phyloP scores from a whole-genome alignment of 2,888 invertebrate genomes.

The Strigamia transsilvanica region DNA sequence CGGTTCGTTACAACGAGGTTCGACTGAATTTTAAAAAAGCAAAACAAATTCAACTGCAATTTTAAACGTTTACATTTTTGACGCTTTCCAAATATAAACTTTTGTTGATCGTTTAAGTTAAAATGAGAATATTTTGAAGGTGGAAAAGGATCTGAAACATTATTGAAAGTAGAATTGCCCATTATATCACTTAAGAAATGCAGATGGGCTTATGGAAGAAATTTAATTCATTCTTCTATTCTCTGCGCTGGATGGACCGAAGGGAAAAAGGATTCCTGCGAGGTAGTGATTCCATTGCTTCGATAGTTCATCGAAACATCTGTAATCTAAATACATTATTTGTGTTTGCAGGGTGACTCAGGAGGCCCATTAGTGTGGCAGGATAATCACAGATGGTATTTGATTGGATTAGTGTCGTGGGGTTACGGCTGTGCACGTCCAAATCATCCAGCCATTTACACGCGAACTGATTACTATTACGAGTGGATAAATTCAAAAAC shows the following conservation, averaged over 20 bases:
- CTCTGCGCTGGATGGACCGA: not conserved
- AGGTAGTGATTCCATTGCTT: not conserved
- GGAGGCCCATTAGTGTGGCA: not conserved
- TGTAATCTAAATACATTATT: not conserved
- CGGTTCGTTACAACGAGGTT: no score
- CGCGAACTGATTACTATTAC: not conserved
- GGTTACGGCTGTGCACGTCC: not conserved
- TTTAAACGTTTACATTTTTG: no score
- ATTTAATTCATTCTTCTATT: not conserved
- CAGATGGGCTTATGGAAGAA: not conserved
- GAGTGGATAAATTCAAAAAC: not conserved
- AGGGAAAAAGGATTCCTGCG: not conserved
- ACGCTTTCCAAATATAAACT: no score
- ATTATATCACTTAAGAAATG: not conserved
- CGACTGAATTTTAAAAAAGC: no score
- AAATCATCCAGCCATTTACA: not conserved
- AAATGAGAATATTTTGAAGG: not conserved
- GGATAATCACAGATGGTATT: not conserved
- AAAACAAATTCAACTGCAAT: no score
- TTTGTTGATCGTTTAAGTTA: no score
- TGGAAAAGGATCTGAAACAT: not conserved
- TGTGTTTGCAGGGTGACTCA: not conserved
- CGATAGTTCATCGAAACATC: not conserved
- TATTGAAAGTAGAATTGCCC: not conserved
- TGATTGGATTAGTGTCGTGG: not conserved